Conservation (phyloP, 2,888 invertebrate species). For the Prenolepis imparis region DNA sequence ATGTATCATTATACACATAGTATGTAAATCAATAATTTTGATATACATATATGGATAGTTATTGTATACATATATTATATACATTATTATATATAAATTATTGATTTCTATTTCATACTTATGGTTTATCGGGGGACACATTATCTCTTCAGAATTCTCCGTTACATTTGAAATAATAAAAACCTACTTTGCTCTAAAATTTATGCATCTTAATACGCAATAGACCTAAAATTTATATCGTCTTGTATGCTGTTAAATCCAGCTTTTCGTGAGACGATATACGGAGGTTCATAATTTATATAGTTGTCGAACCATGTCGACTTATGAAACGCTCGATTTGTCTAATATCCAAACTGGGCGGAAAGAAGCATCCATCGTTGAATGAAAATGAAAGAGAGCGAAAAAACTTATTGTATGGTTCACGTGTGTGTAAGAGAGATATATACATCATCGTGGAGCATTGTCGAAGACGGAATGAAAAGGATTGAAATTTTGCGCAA, state of each 20-base stretch:
- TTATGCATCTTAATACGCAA: constrained; percentile 13
- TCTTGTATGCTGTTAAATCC: constrained; percentile 31
- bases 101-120: neutral
- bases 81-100: neutral
- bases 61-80: no score
- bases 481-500: constrained; percentile 35
- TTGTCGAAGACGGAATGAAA: neutral
- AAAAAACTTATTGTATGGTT: constrained; percentile 16
- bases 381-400: neutral
- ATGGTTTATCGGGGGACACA: neutral
- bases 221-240: constrained; percentile 28
- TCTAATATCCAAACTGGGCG: constrained; percentile 29
- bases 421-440: neutral
- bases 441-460: neutral
- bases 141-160: neutral
- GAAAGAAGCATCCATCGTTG: neutral
- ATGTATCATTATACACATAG: neutral
- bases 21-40: neutral
- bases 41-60: neutral
- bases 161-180: neutral
- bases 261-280: constrained; percentile 14
- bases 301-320: neutral
- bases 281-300: constrained; percentile 19
- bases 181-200: neutral
- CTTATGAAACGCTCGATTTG: constrained; percentile 22